Evolutionary conservation across 2,113 vertebrate species (phyloP), one percentile per base, ranked within the genome.

Genomic region (Callospermophilus lateralis): DNA sequence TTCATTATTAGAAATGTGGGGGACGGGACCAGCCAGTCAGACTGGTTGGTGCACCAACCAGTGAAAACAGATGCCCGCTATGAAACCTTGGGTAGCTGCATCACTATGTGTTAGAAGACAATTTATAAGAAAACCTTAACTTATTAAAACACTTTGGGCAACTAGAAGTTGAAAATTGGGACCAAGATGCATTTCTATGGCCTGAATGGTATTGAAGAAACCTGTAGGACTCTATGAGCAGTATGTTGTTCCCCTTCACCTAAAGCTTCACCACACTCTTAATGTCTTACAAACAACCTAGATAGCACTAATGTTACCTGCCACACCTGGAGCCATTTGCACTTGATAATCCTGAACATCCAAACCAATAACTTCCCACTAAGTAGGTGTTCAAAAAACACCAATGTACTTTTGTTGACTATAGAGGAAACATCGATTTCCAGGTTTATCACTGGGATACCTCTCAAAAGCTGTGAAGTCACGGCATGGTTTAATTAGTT

Each of bases 401-500:
- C 32, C 51, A 53, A 74, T 20, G 28, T 1, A 26, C 10, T 92
- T 70, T 48, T 87, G 8, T 48, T 84, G 28, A 45, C 45, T 79
- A 84, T 93, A 76, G 39, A 84, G 15, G 3, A 86, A 87, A 58
- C 70, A 26, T 30, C 4, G 80, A 3, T 61, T 94, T 51, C 53
- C 37, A 70, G 16, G 34, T 63, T 24, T 45, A 39, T 42, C n/a
- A 6, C 10, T 45, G 10, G 72, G 24, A 42, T 81, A 55, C 34
- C 72, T 80, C 28, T 81, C 24, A 51, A 22, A 93, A 70, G 42
- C 58, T 89, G 22, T 15, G 15, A 24, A 34, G 15, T 93, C 37
- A 78, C 42, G 88, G 89, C 68, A 81, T n/a, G 72, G n/a, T 85
- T 90, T 79, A 94, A 86, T 96, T 81, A 58, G 34, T 70, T 80